Percentiles rank a stretch among this genome's conserved stretches.
Conservation (phyloP, 2,888 invertebrate genomes). For the Callyntrura sp. region DNA sequence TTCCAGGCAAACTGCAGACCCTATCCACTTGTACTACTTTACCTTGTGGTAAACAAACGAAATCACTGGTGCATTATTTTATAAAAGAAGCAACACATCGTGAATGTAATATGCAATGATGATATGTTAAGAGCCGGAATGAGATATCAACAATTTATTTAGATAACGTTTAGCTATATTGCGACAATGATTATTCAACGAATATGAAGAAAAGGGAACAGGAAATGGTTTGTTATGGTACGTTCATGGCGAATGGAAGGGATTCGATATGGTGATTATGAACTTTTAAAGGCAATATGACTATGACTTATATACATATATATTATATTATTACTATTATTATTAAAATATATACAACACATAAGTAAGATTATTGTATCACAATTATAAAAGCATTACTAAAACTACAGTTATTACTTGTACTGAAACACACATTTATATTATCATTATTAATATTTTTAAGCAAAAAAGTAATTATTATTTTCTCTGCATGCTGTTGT, state of each 20-base stretch:
- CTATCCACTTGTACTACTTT: constrained; percentile 35
- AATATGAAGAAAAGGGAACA: constrained; percentile 27
- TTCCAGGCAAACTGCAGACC: not conserved
- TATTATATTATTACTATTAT: constrained; percentile 15
- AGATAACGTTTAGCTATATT: constrained; percentile 20
- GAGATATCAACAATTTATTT: constrained; percentile 45
- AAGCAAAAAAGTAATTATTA: constrained; percentile 39
- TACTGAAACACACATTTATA: constrained; percentile 49
- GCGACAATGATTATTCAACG: not conserved
- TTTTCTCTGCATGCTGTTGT: constrained; percentile 46
- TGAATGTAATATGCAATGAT: not conserved
- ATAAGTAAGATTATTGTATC: constrained; percentile 50
- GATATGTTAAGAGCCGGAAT: constrained; percentile 62
- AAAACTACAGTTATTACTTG: constrained; percentile 42
- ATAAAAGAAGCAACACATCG: not conserved
- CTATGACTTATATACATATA: constrained; percentile 71
- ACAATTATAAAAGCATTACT: constrained; percentile 37
- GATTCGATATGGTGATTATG: constrained; percentile 79
- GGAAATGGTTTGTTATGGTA: constrained; percentile 56
- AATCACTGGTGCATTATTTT: constrained; percentile 72
- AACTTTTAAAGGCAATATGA: constrained; percentile 79
- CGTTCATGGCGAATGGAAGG: constrained; percentile 60
- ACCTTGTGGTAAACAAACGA: not conserved
- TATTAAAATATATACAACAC: not conserved
- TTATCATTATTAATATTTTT: constrained; percentile 45